Percentiles rank a stretch among this genome's conserved stretches.
Evolutionary conservation across 2,797 vertebrate genomes (phyloP).

Genomic region (Sebastes melanostomus): DNA sequence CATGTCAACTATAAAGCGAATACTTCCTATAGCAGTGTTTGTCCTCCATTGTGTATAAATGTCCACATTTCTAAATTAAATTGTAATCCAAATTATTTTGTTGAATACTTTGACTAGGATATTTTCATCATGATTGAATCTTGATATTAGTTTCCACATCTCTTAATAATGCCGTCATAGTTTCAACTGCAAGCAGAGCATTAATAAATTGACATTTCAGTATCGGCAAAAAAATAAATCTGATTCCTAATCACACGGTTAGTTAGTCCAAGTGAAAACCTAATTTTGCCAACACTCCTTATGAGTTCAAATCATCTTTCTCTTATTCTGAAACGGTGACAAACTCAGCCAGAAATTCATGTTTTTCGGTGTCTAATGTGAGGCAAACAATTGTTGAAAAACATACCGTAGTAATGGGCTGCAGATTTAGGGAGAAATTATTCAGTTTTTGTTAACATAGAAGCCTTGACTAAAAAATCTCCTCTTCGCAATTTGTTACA

Average conservation of each 20-base stretch:
- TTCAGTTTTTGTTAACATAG: neutral
- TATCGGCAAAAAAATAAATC: neutral
- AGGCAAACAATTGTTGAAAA: neutral
- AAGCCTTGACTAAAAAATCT: neutral
- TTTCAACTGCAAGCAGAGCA: neutral
- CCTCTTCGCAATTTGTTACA: neutral
- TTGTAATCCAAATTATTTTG: neutral
- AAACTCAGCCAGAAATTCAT: neutral
- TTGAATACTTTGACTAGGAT: neutral
- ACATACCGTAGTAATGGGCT: neutral
- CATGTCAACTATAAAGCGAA: neutral
- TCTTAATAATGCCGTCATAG: neutral
- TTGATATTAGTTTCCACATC: neutral
- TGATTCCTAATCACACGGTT: neutral
- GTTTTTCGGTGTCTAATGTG: neutral
- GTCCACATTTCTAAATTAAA: neutral
- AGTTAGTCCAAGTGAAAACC: neutral
- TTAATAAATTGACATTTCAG: conserved; percentile 1
- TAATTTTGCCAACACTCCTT: neutral
- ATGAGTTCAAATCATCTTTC: neutral
- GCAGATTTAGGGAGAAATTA: neutral
- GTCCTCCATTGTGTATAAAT: neutral
- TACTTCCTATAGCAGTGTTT: neutral
- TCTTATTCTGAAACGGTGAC: neutral
- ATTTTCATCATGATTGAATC: neutral